Conservation (phyloP, 2,113 vertebrate species). For the Ploceus nigricollis region DNA sequence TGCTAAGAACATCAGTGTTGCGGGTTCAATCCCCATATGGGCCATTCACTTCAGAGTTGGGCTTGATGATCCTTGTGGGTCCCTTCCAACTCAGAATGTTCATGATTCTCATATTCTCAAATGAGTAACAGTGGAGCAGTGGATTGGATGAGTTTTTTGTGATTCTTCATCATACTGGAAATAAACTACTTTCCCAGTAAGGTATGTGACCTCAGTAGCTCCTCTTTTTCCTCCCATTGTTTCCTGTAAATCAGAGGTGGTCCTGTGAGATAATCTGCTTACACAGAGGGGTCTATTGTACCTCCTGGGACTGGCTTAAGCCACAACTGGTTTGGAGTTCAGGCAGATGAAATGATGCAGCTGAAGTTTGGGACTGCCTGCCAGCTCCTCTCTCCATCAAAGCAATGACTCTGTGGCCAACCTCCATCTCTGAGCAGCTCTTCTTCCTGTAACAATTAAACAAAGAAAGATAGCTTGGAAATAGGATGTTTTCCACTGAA, state of each 20-base stretch:
- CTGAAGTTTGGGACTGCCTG: conserved; percentile 2
- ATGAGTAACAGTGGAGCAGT: neutral
- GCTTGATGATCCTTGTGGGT: neutral
- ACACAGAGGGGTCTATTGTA: neutral
- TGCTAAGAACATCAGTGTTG: neutral
- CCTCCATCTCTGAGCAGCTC: neutral
- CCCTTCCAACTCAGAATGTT: neutral
- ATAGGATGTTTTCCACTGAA: neutral
- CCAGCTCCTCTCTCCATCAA: neutral
- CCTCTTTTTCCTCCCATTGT: neutral
- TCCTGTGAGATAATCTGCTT: neutral
- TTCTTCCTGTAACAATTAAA: conserved; percentile 50
- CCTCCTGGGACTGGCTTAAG: neutral
- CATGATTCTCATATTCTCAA: neutral
- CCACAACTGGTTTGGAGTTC: neutral
- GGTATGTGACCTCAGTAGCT: neutral
- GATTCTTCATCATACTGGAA: neutral
- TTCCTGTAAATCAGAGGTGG: neutral
- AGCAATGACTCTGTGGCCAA: neutral
- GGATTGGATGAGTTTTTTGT: neutral
- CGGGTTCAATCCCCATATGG: neutral
- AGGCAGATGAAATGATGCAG: conserved; percentile 22
- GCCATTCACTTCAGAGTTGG: neutral
- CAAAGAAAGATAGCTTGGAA: conserved; percentile 18
- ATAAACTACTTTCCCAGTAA: neutral